These are phyloP conservation scores for Psittacara wagleri DNA, from an alignment of 2,113 vertebrate species.

Conservation along the genomic window DNA sequence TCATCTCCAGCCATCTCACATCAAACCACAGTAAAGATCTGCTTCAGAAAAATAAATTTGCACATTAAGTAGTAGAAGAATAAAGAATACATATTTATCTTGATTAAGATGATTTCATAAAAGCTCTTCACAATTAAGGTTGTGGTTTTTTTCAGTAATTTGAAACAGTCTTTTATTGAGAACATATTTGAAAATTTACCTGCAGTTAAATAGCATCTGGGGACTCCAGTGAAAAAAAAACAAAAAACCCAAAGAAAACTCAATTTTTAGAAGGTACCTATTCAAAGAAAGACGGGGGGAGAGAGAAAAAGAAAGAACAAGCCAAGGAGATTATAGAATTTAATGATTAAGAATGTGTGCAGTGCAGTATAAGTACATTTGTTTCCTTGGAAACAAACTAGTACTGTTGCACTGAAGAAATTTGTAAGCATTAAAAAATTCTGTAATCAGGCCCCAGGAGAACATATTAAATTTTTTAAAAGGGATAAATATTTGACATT, in stretches of 20 bases:
- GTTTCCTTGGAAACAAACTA: constrained; percentile 80
- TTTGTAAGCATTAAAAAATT: constrained; percentile 79
- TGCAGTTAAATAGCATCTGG: constrained; percentile 68
- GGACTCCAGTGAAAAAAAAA: constrained; percentile 19
- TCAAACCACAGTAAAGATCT: not conserved
- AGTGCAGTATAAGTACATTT: constrained; percentile 69
- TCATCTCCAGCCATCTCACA: not conserved
- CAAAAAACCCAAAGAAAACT: no score
- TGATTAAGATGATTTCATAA: constrained; percentile 55
- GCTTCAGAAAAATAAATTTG: constrained; percentile 39
- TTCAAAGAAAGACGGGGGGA: constrained; percentile 25
- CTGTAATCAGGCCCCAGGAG: constrained; percentile 76
- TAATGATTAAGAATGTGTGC: constrained; percentile 73
- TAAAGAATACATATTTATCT: constrained; percentile 57
- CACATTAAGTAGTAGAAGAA: constrained; percentile 43
- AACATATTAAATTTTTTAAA: constrained; percentile 75
- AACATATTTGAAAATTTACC: constrained; percentile 66
- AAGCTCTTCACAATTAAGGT: constrained; percentile 42
- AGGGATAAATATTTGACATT: constrained; percentile 78
- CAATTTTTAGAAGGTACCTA: constrained; percentile 63
- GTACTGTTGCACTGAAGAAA: constrained; percentile 71
- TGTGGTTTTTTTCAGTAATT: not conserved
- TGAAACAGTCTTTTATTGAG: constrained; percentile 55
- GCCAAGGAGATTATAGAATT: constrained; percentile 67
- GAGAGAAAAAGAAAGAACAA: not conserved